Evolutionary conservation across 2,797 vertebrate species (phyloP), one percentile per base, ranked within the genome.

Genomic region (Schizopygopsis pylzovi): DNA sequence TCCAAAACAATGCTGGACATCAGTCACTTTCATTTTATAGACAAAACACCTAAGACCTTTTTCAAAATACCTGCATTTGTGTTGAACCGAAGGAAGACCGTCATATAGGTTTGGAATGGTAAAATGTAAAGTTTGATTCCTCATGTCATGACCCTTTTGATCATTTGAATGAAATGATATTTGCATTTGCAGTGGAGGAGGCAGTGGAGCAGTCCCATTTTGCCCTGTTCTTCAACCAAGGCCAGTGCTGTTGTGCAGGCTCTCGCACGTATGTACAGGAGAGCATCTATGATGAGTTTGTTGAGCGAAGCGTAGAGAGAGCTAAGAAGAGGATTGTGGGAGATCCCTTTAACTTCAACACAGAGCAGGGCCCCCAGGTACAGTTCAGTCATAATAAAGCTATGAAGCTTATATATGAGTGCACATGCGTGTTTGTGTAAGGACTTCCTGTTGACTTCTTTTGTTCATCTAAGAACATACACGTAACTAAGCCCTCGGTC

Each of bases 191-290:
- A 99, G 98, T 99, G 97, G 96, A 96, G 89, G 95, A 97, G 87
- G 98, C 98, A 0, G 98, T 99, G 90, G 98, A 99, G 89, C 98
- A 99, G 93, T 92, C 98, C 89, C 98, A 99, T 91, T 96, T 96
- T 0, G 98, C 96, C 68, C 94, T 99, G 77, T 99, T 99, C 93
- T 99, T 99, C 93, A 99, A 99, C 93, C 98, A 99, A 94, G 98
- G 98, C 73, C 98, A 99, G 94, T 99, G 98, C 76, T 99, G 98
- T 90, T 97, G 96, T 0, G 98, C 98, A 0, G 98, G 97, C 3
- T 97, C 98, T 37, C 93, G 98, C 13, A 98, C 97, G 0, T 99
- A 94, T 0, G 98, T 99, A 80, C 98, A 99, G 81, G 97, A 97
- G 41, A 96, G 96, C 56, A 87, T 99, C 11, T 99, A 99, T 0